A percentile compares a stretch with the other conserved stretches of the same genome.
phyloP scores from a whole-genome alignment of 2,797 vertebrate species.

The Nothura maculosa region DNA sequence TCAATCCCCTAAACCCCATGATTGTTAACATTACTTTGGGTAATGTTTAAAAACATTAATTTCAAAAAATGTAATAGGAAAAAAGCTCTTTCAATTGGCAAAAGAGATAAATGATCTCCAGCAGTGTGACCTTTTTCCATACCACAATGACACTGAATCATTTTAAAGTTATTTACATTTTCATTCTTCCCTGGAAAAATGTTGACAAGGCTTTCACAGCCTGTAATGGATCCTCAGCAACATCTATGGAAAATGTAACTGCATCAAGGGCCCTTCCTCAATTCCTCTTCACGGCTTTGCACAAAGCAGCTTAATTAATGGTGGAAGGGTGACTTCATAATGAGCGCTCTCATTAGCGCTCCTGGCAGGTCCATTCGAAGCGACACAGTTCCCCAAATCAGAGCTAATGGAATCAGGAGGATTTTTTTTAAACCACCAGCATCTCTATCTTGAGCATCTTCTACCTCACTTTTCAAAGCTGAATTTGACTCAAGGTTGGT shows the following conservation, averaged over 20 bases:
- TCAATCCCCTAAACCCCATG: constrained; percentile 77
- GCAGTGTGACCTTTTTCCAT: constrained; percentile 73
- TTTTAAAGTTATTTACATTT: constrained; percentile 84
- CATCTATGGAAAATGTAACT: constrained; percentile 8
- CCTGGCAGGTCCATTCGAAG: background rate
- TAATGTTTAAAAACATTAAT: constrained; percentile 82
- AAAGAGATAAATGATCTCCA: constrained; percentile 77
- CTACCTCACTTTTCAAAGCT: background rate
- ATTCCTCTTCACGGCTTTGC: constrained; percentile 23
- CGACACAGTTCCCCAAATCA: constrained; percentile 1
- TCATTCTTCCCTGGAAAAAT: constrained; percentile 78
- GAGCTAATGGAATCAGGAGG: background rate
- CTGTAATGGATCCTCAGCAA: constrained; percentile 41
- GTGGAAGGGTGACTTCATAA: constrained; percentile 68
- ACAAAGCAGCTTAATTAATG: constrained; percentile 73
- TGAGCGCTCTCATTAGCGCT: constrained; percentile 56
- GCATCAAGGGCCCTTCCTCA: constrained; percentile 21
- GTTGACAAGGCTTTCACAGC: constrained; percentile 81
- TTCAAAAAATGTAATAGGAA: constrained; percentile 82
- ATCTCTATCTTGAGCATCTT: background rate
- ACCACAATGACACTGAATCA: constrained; percentile 80
- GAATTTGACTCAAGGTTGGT: background rate
- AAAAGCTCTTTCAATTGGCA: constrained; percentile 80
- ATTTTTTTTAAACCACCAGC: constrained; percentile 47
- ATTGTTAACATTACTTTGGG: constrained; percentile 80